Evolutionary conservation across 2,113 vertebrate genomes (phyloP), one percentile per base, ranked within the genome.

Genomic region (Chionomys nivalis): DNA sequence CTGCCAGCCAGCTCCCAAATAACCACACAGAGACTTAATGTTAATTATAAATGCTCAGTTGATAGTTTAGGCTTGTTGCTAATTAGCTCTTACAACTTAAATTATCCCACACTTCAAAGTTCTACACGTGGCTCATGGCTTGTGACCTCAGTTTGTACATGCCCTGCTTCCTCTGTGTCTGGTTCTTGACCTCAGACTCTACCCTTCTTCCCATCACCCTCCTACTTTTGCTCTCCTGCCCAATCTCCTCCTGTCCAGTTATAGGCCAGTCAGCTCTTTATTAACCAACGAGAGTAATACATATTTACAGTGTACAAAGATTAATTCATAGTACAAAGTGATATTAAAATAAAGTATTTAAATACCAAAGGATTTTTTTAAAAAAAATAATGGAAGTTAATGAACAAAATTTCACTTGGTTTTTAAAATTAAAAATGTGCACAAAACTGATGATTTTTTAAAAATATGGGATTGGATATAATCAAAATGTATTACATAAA

Each of bases 381-480:
- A 3, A 72, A 76, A 90, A 90, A 63, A 91, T 52, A 92, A 68
- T 23, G 83, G 31, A 47, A 8, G 24, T 88, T 95, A 94, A 72
- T 93, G 47, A 97, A 89, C 23, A 89, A 58, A 89, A 39, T 28
- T 87, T 17, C 31, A 79, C 17, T 92, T 92, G 33, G 28, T 86
- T 93, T 93, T 75, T 70, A 92, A 90, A 97, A 52, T 44, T 68
- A 8, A 14, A 95, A 4, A 23, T 39, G 36, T 36, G 26, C 93
- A 42, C 44, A 79, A 93, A 70, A n/a, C 23, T 12, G 21, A 26
- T 87, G 17, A 17, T 89, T 88, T 94, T 94, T 87, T 87, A 14
- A 79, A 95, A 63, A 42, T 33, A 72, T 33, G 31, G 76, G 24
- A 16, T 70, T 81, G 14, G 7, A n/a, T 36, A 55, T 55, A 55